Conservation (phyloP, 64 coral and sea anemone genomes). For the Dendronephthya gigantea region DNA sequence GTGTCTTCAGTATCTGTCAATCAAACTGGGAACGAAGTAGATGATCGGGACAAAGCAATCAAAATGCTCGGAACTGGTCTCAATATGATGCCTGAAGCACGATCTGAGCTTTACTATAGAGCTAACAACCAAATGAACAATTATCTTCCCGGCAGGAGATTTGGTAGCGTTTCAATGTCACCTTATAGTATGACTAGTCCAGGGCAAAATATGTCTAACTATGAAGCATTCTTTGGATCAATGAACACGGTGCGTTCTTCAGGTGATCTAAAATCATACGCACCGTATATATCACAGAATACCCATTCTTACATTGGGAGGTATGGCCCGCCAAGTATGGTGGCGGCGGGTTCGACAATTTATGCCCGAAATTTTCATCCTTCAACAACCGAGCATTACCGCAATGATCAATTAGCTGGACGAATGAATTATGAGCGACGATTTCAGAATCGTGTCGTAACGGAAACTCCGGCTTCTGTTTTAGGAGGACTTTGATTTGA, state of each 20-base stretch:
- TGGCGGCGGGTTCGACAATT: not conserved
- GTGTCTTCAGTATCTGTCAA: not conserved
- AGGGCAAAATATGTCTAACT: not conserved
- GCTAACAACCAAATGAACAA: not conserved
- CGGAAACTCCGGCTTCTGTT: not conserved
- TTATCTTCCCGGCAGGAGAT: not conserved
- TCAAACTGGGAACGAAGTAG: not conserved
- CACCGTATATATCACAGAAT: not conserved
- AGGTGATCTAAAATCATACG: not conserved
- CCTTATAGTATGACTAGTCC: not conserved
- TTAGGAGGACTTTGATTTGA: not conserved
- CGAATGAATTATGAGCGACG: not conserved
- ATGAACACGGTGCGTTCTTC: not conserved
- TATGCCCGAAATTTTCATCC: not conserved
- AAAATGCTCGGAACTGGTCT: not conserved
- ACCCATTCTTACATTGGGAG: not conserved
- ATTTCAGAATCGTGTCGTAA: not conserved
- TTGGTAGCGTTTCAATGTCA: not conserved
- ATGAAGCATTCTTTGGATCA: not conserved
- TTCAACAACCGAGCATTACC: not conserved
- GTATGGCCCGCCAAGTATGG: not conserved
- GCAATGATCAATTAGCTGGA: not conserved
- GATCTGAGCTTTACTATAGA: not conserved
- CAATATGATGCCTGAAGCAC: not conserved
- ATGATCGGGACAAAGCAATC: not conserved